A percentile compares a stretch with the other conserved stretches of the same genome.
Conservation (phyloP, 2,888 invertebrate genomes). For the Metallyticus violacea region DNA sequence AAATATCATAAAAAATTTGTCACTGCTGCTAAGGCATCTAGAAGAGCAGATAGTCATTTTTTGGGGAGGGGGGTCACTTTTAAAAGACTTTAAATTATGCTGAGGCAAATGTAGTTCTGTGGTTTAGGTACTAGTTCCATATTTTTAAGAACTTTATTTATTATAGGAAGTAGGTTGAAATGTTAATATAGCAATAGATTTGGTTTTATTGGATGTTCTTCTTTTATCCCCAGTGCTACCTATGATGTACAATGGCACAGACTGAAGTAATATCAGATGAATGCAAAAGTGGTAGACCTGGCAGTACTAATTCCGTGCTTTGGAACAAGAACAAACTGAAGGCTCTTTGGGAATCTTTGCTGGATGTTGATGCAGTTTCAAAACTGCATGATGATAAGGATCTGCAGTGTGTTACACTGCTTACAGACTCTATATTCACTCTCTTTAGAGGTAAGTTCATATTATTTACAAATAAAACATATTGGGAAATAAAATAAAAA, state of each 20-base stretch:
- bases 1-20: too few species aligned
- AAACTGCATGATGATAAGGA: slow-evolving; percentile 1
- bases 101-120: too few species aligned
- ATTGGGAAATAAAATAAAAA: too few species aligned
- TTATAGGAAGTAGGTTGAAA: too few species aligned
- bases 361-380: not conserved
- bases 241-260: not conserved
- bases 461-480: too few species aligned
- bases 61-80: too few species aligned
- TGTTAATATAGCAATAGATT: too few species aligned
- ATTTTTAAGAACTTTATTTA: too few species aligned
- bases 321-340: not conserved
- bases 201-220: not conserved
- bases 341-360: slow-evolving; percentile 1
- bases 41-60: too few species aligned
- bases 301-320: not conserved
- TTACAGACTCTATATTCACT: slow-evolving; percentile 5
- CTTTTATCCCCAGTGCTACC: not conserved
- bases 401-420: slow-evolving; percentile 7
- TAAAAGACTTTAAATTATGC: too few species aligned
- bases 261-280: not conserved
- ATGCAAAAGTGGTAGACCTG: not conserved
- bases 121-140: too few species aligned
- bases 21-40: too few species aligned
- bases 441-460: slow-evolving; percentile 23